Evolutionary conservation across 2,888 invertebrate species (phyloP).

Genomic region (Euproctis similis): DNA sequence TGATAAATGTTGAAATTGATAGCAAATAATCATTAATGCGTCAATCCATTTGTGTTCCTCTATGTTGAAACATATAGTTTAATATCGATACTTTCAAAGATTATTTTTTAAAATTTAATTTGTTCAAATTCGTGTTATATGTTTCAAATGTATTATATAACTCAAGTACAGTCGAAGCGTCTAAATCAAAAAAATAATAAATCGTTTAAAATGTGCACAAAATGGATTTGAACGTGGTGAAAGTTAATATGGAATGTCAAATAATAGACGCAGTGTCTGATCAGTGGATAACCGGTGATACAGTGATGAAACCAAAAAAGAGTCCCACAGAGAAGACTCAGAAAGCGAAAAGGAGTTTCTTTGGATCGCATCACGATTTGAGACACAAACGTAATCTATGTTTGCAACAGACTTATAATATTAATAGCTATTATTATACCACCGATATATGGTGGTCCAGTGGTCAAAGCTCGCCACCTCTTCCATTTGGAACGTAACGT

Average conservation of each 20-base stretch:
- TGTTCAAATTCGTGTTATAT: too few species aligned
- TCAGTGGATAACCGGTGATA: constrained; percentile 11
- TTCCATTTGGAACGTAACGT: too few species aligned
- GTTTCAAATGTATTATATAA: too few species aligned
- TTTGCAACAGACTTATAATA: too few species aligned
- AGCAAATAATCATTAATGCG: constrained; percentile 19
- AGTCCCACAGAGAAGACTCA: constrained; percentile 44
- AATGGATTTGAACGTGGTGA: constrained; percentile 6
- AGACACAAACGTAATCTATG: constrained; percentile 37
- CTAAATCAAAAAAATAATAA: too few species aligned
- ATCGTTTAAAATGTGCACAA: not conserved
- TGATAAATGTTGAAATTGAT: constrained; percentile 18
- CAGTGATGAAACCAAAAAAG: constrained; percentile 27
- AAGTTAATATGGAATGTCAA: constrained; percentile 25
- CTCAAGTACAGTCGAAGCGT: too few species aligned
- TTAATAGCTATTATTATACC: too few species aligned
- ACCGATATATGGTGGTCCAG: too few species aligned
- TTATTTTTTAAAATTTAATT: too few species aligned
- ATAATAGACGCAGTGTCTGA: constrained; percentile 20
- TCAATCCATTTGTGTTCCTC: constrained; percentile 13
- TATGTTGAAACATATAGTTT: constrained; percentile 4
- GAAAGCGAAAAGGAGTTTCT: constrained; percentile 39
- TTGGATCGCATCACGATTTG: constrained; percentile 44
- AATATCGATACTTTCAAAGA: not conserved
- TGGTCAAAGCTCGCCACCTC: too few species aligned